Percentiles rank a stretch among this genome's conserved stretches.
Evolutionary conservation across 2,797 vertebrate species (phyloP).

Genomic region (Nyctibius grandis): DNA sequence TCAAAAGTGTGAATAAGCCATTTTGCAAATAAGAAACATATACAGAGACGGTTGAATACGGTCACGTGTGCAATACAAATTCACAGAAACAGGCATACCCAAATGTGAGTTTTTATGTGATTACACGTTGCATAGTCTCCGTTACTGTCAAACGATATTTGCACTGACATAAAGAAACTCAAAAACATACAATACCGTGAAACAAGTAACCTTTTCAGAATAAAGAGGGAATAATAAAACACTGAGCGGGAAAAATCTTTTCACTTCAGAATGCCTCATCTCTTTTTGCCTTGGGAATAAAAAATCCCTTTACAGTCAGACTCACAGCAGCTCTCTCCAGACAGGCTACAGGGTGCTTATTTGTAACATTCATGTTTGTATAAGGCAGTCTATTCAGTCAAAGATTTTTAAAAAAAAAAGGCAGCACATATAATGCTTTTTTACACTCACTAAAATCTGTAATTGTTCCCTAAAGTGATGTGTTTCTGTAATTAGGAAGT

Average conservation of each 20-base stretch:
- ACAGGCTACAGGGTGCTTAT: not conserved
- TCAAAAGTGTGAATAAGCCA: not conserved
- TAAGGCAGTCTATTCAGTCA: not conserved
- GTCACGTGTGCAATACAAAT: not conserved
- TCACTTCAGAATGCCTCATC: conserved; percentile 77
- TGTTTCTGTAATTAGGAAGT: not conserved
- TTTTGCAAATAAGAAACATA: not conserved
- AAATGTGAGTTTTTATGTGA: conserved; percentile 1
- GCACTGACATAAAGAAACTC: not conserved
- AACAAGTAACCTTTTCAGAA: not conserved
- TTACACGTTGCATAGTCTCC: not conserved
- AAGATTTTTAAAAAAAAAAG: not conserved
- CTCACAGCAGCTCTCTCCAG: not conserved
- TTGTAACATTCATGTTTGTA: not conserved
- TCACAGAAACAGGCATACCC: not conserved
- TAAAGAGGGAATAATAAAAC: conserved; percentile 38
- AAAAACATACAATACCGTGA: not conserved
- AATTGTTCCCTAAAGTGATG: not conserved
- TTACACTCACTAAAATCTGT: not conserved
- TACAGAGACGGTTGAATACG: not conserved
- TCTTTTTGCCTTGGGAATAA: conserved; percentile 68
- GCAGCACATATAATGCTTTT: not conserved
- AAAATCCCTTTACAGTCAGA: conserved; percentile 75
- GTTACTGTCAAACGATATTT: conserved; percentile 23
- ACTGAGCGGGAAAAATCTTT: conserved; percentile 78